Conservation (phyloP, 1,140 invertebrate species). For the Latrodectus geometricus region DNA sequence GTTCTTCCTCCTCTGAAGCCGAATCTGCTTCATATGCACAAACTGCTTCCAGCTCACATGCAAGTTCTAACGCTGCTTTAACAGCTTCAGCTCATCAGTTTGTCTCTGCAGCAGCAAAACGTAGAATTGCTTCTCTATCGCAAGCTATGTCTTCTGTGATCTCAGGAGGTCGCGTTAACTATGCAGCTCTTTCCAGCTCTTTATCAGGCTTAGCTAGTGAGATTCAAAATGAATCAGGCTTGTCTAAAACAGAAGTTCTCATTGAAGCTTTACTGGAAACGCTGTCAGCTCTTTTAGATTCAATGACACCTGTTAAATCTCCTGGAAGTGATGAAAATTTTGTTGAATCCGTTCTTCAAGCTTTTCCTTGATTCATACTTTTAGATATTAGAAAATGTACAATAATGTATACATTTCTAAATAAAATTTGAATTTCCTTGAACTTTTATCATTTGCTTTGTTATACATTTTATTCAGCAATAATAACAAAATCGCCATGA, state of each 20-base stretch:
- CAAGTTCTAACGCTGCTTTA: not conserved
- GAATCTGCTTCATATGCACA: too few relatives aligned
- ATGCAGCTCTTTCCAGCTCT: not conserved
- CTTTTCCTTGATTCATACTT: conserved; percentile 2
- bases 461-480: too few relatives aligned
- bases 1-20: not conserved
- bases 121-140: conserved; percentile 4
- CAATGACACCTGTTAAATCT: not conserved
- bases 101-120: conserved; percentile 7
- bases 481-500: too few relatives aligned
- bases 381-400: too few relatives aligned
- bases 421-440: too few relatives aligned
- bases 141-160: not conserved
- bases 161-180: conserved; percentile 2
- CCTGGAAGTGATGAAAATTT: not conserved
- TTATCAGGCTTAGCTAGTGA: conserved; percentile 2
- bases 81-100: conserved; percentile 9
- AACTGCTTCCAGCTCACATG: not conserved
- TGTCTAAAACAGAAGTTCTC: conserved; percentile 12
- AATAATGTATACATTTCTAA: too few relatives aligned
- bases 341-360: conserved; percentile 11
- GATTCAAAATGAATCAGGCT: not conserved
- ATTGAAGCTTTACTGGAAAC: conserved; percentile 20
- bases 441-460: too few relatives aligned
- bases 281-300: conserved; percentile 7